A percentile compares a stretch with the other conserved stretches of the same genome.
phyloP scores from a whole-genome alignment of 2,797 vertebrate genomes.

The Clarias pachynema region DNA sequence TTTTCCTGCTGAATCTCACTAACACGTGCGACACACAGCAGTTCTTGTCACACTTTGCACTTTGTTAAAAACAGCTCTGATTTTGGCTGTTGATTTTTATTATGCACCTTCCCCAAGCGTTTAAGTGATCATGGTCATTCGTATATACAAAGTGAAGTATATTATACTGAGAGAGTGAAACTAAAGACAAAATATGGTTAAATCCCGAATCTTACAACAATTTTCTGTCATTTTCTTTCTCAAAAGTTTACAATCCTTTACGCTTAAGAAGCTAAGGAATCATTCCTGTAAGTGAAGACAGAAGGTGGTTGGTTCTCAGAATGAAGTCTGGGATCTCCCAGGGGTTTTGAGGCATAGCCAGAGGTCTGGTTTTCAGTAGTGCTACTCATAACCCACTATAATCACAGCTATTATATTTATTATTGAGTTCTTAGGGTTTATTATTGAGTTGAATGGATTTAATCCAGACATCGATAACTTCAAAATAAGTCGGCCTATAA shows the following conservation, averaged over 20 bases:
- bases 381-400: conserved; percentile 15
- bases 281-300: not conserved
- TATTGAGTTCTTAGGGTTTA: not conserved
- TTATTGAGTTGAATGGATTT: conserved; percentile 7
- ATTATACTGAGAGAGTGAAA: not conserved
- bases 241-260: not conserved
- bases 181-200: not conserved
- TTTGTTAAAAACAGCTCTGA: no score
- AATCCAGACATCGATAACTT: not conserved
- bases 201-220: not conserved
- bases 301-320: not conserved
- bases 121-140: no score
- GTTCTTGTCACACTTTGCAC: no score
- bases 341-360: not conserved
- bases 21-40: no score
- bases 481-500: not conserved
- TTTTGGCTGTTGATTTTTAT: no score
- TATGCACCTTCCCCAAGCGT: no score
- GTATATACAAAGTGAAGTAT: not conserved
- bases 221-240: not conserved
- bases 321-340: not conserved
- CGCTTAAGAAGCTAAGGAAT: not conserved
- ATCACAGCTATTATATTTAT: conserved; percentile 9
- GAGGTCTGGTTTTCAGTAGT: not conserved
- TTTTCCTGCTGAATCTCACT: no score